phyloP scores from a whole-genome alignment of 2,113 vertebrate species.

The Petromus typicus region DNA sequence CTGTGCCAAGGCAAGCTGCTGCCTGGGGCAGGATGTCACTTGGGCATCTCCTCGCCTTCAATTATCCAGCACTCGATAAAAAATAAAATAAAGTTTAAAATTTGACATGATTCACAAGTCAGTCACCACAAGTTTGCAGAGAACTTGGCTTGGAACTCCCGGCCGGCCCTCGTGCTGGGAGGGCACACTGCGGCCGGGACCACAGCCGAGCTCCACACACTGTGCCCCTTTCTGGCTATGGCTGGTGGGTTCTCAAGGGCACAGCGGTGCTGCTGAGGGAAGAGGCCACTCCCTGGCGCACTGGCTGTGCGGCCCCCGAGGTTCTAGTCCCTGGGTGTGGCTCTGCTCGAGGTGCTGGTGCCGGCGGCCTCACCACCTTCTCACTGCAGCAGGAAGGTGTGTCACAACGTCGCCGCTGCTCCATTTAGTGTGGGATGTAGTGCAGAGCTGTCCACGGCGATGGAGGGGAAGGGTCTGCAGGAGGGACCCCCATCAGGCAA shows the following conservation, averaged over 20 bases:
- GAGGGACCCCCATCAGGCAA: background rate
- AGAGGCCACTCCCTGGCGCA: fast-evolving
- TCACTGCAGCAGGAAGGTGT: fast-evolving
- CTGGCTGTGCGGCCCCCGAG: too few relatives aligned
- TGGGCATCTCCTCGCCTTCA: constrained; percentile 64
- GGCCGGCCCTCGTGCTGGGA: fast-evolving
- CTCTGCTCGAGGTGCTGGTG: fast-evolving
- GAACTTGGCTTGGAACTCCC: background rate
- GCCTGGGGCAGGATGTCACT: constrained; percentile 75
- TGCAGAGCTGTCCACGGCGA: background rate
- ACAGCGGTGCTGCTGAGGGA: background rate
- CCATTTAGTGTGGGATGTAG: fast-evolving
- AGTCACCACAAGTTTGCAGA: constrained; percentile 67
- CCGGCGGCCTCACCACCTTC: fast-evolving
- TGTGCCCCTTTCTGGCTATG: too few relatives aligned
- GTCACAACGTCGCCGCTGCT: fast-evolving
- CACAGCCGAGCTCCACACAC: too few relatives aligned
- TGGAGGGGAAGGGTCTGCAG: background rate
- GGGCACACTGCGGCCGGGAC: background rate
- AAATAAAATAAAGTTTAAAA: constrained; percentile 75
- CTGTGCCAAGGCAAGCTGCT: constrained; percentile 12
- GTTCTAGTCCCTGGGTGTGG: too few relatives aligned
- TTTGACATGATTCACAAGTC: constrained; percentile 55
- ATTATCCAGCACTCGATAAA: constrained; percentile 74
- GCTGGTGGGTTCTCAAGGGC: background rate